Evolutionary conservation across 2,113 vertebrate species (phyloP), one percentile per base, ranked within the genome.

Genomic region (Hassar affinis): DNA sequence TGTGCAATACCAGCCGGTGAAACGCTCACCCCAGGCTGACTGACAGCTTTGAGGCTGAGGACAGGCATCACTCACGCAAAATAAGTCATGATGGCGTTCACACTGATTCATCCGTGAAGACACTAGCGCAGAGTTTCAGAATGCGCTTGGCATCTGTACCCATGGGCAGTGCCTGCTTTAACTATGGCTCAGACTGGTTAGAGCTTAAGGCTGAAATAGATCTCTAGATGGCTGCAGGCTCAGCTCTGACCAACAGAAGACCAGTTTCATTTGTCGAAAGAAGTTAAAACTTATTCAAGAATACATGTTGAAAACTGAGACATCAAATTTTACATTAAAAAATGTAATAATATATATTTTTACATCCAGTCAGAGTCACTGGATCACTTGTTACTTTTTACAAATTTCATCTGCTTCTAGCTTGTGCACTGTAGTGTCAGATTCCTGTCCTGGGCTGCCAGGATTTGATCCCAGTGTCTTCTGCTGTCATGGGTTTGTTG

Each of bases 11-110:
- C 69, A 86, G 83, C 66, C 61, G 12, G 71, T 56, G 80, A 83
- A 80, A 59, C 61, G 82, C 86, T 85, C 83, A 87, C 88, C 69
- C 88, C 83, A 17, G 84, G 86, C 84, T 92, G 92, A 93, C 59
- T 91, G 93, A 94, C 92, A 92, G 88, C 89, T 88, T 77, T 84
- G 78, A 79, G 85, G 87, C 90, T 75, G 80, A 86, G 84, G 81
- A 87, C 84, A 88, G 91, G 90, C 89, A 85, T 90, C 86, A 87
- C 71, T 86, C 84, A 84, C 86, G 84, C 76, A 69, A 85, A 85
- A 78, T 82, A 69, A 82, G 33, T 59, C 76, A 84, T 79, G 64
- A 84, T 84, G 85, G 88, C 83, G 80, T 83, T 88, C 49, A 20
- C 59, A 79, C 81, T 64, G 77, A 86, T 80, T 76, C 78, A 80